Evolutionary conservation across 2,888 invertebrate genomes (phyloP).

Genomic region (Eristalis pertinax): DNA sequence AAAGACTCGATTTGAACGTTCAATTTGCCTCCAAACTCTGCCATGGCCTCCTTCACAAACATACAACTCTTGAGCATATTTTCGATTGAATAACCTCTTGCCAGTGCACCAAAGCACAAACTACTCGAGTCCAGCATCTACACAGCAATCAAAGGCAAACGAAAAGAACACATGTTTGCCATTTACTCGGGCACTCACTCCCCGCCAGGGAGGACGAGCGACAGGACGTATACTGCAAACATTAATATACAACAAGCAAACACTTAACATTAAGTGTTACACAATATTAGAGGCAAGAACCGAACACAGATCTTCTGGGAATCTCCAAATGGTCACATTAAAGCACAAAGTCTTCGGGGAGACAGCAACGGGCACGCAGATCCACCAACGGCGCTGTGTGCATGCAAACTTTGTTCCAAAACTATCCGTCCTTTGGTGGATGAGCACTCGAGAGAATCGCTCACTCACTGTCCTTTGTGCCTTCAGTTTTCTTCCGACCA

Average conservation of each 20-base stretch:
- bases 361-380: neutral
- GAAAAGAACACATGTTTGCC: slow-evolving; percentile 36
- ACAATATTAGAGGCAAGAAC: slow-evolving; percentile 6
- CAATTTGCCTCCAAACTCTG: no score
- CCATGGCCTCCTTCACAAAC: no score
- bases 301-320: slow-evolving; percentile 3
- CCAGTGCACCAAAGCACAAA: neutral
- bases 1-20: no score
- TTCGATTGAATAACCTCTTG: neutral
- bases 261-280: slow-evolving; percentile 40
- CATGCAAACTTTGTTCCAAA: slow-evolving; percentile 31
- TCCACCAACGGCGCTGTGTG: neutral
- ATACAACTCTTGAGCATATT: slow-evolving; percentile 1
- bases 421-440: slow-evolving; percentile 18
- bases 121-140: neutral
- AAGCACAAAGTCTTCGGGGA: slow-evolving; percentile 9
- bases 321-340: slow-evolving; percentile 31
- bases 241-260: slow-evolving; percentile 44
- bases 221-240: slow-evolving; percentile 15
- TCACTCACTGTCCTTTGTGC: slow-evolving; percentile 12
- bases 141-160: neutral
- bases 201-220: neutral
- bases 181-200: neutral
- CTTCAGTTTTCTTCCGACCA: neutral
- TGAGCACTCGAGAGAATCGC: slow-evolving; percentile 36